phyloP scores from a whole-genome alignment of 2,113 vertebrate genomes.

The Nerophis ophidion region DNA sequence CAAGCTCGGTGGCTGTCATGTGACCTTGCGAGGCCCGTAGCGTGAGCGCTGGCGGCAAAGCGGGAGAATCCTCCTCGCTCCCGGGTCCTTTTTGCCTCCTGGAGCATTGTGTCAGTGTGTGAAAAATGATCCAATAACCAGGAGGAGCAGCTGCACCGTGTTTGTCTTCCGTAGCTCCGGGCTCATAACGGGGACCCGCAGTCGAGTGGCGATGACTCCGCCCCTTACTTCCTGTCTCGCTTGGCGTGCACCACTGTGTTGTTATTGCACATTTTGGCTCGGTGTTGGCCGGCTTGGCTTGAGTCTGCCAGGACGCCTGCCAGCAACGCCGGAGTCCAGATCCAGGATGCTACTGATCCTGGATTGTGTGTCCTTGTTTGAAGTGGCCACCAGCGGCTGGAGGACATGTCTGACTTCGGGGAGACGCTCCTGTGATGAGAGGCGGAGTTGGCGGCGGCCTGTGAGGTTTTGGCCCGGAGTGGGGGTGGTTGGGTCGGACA shows the following conservation, averaged over 20 bases:
- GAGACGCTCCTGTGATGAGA: constrained; percentile 57
- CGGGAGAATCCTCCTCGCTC: constrained; percentile 10
- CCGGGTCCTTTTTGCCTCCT: constrained; percentile 4
- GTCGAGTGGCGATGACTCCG: too few species aligned
- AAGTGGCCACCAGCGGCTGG: constrained; percentile 27
- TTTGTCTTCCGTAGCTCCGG: constrained; percentile 8
- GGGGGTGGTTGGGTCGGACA: too few species aligned
- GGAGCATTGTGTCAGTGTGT: constrained; percentile 2
- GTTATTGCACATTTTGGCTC: constrained; percentile 16
- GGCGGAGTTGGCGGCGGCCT: constrained; percentile 38
- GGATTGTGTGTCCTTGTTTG: constrained; percentile 20
- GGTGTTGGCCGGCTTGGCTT: too few species aligned
- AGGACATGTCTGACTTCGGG: constrained; percentile 18
- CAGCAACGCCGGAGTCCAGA: not conserved
- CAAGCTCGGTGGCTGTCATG: not conserved
- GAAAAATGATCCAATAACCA: constrained; percentile 33
- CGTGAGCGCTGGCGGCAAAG: constrained; percentile 23
- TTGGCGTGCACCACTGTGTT: not conserved
- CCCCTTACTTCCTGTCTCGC: not conserved
- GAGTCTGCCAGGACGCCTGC: not conserved
- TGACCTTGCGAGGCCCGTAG: constrained; percentile 6
- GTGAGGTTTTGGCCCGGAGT: constrained; percentile 39
- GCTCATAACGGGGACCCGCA: constrained; percentile 24
- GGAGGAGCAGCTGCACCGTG: not conserved
- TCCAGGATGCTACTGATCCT: too few species aligned